Evolutionary conservation across 2,888 invertebrate genomes (phyloP), one percentile per base, ranked within the genome.

Genomic region (Drosophila anomalata): DNA sequence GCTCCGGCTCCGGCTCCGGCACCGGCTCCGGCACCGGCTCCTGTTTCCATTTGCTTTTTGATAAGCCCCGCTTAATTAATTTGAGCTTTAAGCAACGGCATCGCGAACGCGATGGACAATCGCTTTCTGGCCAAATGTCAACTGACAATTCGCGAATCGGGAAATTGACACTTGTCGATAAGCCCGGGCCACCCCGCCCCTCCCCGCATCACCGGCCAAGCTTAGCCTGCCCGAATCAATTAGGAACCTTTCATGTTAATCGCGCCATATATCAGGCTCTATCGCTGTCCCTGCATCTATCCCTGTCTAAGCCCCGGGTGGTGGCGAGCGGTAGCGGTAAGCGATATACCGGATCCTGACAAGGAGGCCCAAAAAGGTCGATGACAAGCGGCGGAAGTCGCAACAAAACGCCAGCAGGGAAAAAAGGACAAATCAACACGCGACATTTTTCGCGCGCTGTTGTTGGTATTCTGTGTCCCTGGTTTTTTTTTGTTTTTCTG

Each of bases 161-260:
- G 41, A 42, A 42, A 33, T 54, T 72, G 72, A 65, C 63, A 69
- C 70, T 72, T 69, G 69, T 63, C 63, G 70, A 63, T 69, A 60
- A 59, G 52, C 33, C 42, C 17, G 47, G 36, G 0, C 17, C 20
- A 1, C 14, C 14, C 20, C 42, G 0, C 2, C 5, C 20, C 8
- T 17, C 3, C 9, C 14, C 9, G 20, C 9, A 3, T 9, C 24
- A 39, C 11, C 26, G 44, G 52, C 42, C 50, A 33, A 39, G 31
- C 65, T 51, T 39, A 26, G n/a, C 17, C 57, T 36, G 68, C 47
- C 60, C 57, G 55, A 75, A 86, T 85, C 86, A 85, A 85, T 86
- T 85, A 84, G 78, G 78, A 70, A 75, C 84, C 84, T 79, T 86
- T 75, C 77, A 79, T 78, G 86, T 78, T 85, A 86, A 86, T 86